A percentile compares a stretch with the other conserved stretches of the same genome.
Evolutionary conservation across 2,797 vertebrate species (phyloP).

Genomic region (Coregonus sp.): DNA sequence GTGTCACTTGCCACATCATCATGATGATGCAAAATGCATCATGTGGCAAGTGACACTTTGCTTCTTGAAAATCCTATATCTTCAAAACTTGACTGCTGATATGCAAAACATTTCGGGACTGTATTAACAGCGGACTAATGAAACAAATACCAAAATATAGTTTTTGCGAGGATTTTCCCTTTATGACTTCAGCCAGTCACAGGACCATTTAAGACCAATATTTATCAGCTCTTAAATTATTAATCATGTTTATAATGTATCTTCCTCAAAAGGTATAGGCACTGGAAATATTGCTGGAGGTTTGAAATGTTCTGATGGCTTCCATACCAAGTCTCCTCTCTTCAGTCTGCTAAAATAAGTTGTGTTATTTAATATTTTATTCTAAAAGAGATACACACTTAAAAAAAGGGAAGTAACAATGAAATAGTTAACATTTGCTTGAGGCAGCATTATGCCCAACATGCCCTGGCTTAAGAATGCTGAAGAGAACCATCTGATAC

Average conservation of each 20-base stretch:
- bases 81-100: too few relatives aligned
- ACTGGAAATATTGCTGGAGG: slow-evolving; percentile 6
- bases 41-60: too few relatives aligned
- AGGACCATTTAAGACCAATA: neutral
- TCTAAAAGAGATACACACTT: too few relatives aligned
- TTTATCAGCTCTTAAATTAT: slow-evolving; percentile 23
- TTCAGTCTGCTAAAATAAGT: neutral
- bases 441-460: slow-evolving; percentile 1
- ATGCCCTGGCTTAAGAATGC: slow-evolving; percentile 22
- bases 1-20: too few relatives aligned
- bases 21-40: too few relatives aligned
- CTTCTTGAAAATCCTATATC: too few relatives aligned
- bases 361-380: too few relatives aligned
- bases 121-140: too few relatives aligned
- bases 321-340: neutral
- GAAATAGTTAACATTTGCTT: slow-evolving; percentile 19
- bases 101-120: too few relatives aligned
- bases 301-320: slow-evolving; percentile 6
- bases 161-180: neutral
- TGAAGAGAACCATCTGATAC: slow-evolving; percentile 23
- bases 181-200: neutral
- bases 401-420: neutral
- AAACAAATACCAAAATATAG: too few relatives aligned
- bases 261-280: slow-evolving; percentile 7
- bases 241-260: slow-evolving; percentile 11